A percentile compares a stretch with the other conserved stretches of the same genome.
These are phyloP conservation scores for Cyclina sinensis DNA, from an alignment of 1,140 invertebrate genomes.

Conservation along the genomic window DNA sequence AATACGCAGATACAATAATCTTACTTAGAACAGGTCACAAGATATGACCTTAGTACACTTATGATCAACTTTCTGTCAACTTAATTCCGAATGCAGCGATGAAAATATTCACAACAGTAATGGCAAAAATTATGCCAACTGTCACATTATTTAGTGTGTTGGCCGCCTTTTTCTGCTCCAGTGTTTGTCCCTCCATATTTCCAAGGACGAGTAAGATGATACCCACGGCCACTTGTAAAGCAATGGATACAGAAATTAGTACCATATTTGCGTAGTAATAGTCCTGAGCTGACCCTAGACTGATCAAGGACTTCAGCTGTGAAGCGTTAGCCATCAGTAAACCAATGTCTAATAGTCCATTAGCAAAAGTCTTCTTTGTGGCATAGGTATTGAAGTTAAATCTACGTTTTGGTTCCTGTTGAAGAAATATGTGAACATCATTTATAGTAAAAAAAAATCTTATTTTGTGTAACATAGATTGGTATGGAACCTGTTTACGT, in stretches of 20 bases:
- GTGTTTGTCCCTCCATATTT: conserved; percentile 25
- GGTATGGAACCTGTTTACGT: too few relatives aligned
- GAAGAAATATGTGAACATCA: not conserved
- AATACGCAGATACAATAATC: too few relatives aligned
- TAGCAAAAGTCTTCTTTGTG: conserved; percentile 67
- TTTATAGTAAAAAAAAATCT: not conserved
- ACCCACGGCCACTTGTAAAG: conserved; percentile 43
- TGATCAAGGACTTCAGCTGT: conserved; percentile 68
- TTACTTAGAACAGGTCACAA: too few relatives aligned
- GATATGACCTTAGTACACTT: too few relatives aligned
- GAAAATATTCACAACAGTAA: conserved; percentile 61
- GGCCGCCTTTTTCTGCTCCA: conserved; percentile 15
- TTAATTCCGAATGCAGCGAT: conserved; percentile 62
- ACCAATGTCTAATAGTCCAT: conserved; percentile 73
- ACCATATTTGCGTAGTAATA: conserved; percentile 56
- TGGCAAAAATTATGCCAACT: conserved; percentile 46
- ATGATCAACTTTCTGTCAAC: not conserved
- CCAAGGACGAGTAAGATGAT: conserved; percentile 62
- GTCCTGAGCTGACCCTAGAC: conserved; percentile 17
- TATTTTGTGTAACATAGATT: too few relatives aligned
- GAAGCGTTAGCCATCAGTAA: conserved; percentile 73
- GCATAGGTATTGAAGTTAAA: conserved; percentile 56
- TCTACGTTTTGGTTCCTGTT: not conserved
- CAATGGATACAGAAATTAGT: conserved; percentile 58
- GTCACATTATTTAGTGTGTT: conserved; percentile 57